Evolutionary conservation across 2,113 vertebrate genomes (phyloP).

Genomic region (Marmota monax): DNA sequence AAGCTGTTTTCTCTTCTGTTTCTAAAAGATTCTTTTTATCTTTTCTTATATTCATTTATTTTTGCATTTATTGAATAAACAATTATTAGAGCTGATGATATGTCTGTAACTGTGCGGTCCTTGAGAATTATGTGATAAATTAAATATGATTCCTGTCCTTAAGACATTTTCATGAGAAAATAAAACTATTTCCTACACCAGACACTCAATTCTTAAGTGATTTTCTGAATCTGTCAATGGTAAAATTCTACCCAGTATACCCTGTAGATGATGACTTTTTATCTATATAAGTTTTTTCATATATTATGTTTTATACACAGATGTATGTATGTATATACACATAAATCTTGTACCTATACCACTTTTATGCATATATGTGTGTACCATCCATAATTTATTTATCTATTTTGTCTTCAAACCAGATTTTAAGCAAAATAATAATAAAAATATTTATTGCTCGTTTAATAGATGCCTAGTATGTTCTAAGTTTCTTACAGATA

Average conservation of each 20-base stretch:
- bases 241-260: not conserved
- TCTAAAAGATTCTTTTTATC: not conserved
- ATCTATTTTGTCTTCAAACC: not conserved
- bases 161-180: conserved; percentile 9
- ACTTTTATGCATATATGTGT: not conserved
- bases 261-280: not conserved
- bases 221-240: not conserved
- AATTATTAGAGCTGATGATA: not conserved
- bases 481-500: not conserved
- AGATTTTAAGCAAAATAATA: conserved; percentile 32
- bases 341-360: not conserved
- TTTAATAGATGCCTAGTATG: not conserved
- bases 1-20: not conserved
- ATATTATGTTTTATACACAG: not conserved
- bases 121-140: not conserved
- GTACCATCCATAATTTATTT: not conserved
- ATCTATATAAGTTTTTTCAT: not conserved
- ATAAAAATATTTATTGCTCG: not conserved
- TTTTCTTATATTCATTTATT: conserved; percentile 40
- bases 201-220: not conserved
- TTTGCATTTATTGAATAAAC: not conserved
- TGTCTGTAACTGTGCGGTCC: not conserved
- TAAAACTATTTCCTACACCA: not conserved
- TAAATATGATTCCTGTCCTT: not conserved
- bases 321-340: not conserved